phyloP scores from a whole-genome alignment of 2,888 invertebrate species.

The Masnerella sp. region DNA sequence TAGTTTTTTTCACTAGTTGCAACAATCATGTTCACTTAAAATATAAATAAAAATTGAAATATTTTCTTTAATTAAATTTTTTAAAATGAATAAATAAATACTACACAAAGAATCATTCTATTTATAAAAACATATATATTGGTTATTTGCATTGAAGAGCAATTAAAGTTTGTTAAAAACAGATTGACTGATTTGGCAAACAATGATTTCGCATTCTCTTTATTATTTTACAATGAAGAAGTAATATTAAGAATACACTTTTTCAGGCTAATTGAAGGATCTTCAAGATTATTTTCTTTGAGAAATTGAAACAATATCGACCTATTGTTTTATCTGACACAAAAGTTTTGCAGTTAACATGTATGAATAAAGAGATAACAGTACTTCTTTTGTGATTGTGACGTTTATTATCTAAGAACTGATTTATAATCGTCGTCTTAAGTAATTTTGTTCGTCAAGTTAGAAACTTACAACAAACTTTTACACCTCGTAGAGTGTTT shows the following conservation, averaged over 20 bases:
- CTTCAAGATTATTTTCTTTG: slow-evolving; percentile 18
- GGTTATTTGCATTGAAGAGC: no score
- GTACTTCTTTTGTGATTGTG: slow-evolving; percentile 1
- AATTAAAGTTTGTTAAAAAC: not conserved
- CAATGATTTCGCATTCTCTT: slow-evolving; percentile 25
- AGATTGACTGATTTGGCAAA: slow-evolving; percentile 12
- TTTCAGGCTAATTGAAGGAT: slow-evolving; percentile 24
- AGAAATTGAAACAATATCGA: slow-evolving; percentile 20
- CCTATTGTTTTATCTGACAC: slow-evolving; percentile 13
- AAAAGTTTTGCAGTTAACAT: slow-evolving; percentile 22
- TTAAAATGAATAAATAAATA: no score
- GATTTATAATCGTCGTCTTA: no score
- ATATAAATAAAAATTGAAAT: no score
- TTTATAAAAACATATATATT: no score
- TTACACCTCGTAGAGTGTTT: no score
- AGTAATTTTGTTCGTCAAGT: no score
- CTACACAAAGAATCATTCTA: no score
- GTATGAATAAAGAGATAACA: slow-evolving; percentile 6
- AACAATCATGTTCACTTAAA: no score
- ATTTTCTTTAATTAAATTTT: no score
- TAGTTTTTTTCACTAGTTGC: no score
- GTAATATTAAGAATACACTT: slow-evolving; percentile 19
- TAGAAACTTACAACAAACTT: not conserved
- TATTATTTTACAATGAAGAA: slow-evolving; percentile 15
- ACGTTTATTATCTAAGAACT: not conserved